phyloP scores from a whole-genome alignment of 2,113 vertebrate genomes.

The Mesocricetus auratus region DNA sequence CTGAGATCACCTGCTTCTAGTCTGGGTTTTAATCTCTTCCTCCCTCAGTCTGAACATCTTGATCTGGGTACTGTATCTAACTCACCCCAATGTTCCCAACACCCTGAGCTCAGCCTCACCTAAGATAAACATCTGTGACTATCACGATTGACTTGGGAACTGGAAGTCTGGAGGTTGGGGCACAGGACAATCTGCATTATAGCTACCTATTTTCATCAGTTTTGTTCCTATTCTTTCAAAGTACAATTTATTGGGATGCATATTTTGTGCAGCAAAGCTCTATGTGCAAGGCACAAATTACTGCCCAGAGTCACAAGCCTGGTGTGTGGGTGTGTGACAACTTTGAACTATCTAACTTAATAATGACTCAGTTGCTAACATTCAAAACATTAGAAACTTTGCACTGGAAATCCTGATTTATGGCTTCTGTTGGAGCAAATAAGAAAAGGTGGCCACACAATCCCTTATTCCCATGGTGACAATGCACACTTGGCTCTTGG shows the following conservation, averaged over 20 bases:
- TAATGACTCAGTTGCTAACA: neutral
- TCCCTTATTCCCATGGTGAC: neutral
- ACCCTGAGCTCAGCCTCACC: neutral
- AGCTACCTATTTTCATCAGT: neutral
- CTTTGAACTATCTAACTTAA: neutral
- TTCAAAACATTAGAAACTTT: neutral
- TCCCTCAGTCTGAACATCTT: neutral
- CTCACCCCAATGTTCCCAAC: neutral
- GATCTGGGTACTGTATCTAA: neutral
- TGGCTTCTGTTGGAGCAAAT: neutral
- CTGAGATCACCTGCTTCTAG: neutral
- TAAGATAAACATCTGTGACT: neutral
- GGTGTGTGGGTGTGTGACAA: neutral
- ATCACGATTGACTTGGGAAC: rapidly evolving
- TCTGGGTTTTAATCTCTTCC: neutral
- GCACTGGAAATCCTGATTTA: neutral
- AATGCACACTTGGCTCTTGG: neutral
- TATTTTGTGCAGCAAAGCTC: neutral
- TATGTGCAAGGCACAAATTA: neutral
- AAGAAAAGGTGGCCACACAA: neutral
- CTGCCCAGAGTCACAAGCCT: neutral
- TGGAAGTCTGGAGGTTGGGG: neutral
- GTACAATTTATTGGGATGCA: neutral
- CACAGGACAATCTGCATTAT: neutral
- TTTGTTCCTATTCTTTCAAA: neutral